Evolutionary conservation across 2,888 invertebrate species (phyloP), one percentile per base, ranked within the genome.

Genomic region (Endotricha flammealis): DNA sequence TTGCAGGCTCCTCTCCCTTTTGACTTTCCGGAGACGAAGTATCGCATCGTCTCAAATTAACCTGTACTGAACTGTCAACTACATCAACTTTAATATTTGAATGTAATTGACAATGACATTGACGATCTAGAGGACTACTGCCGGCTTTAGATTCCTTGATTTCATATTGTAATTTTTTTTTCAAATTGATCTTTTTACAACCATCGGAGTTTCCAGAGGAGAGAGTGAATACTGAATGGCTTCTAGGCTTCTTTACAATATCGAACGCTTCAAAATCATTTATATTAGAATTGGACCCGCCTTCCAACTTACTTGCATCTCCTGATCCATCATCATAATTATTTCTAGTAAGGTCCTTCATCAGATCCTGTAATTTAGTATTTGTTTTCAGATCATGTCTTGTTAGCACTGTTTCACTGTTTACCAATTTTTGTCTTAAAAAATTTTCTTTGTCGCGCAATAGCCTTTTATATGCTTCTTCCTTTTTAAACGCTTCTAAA

Each of bases 261-360:
- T 49, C 44, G 29, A 50, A 44, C 44, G 41, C 57, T n/a, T 65
- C 53, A 12, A 55, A 36, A 33, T 71, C 48, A 7, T 22, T 23
- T 1, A 50, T 42, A 45, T 68, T 64, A 5, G 65, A 55, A 34
- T 56, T 60, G 9, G 69, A 66, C 12, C 71, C 69, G 10, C 74
- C 73, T 58, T 80, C 78, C 34, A 83, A 48, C 55, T 79, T 82
- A 53, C 78, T 77, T n/a, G 83, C 85, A 54, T 86, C 86, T 4
- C 86, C 86, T 4, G 85, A 85, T 10, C 85, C 83, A 53, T 83
- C 78, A 36, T 78, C 72, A 50, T 80, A 78, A 38, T 83, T 81
- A 43, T 85, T 85, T 45, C 74, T 64, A n/a, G 78, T 73, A 34
- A 86, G 65, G 51, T 86, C 86, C 51, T 81, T 79, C 42, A 85